Percentiles rank a stretch among this genome's conserved stretches.
These are phyloP conservation scores for Bryconaethiops microstoma DNA, from an alignment of 2,797 vertebrate species.

Conservation along the genomic window DNA sequence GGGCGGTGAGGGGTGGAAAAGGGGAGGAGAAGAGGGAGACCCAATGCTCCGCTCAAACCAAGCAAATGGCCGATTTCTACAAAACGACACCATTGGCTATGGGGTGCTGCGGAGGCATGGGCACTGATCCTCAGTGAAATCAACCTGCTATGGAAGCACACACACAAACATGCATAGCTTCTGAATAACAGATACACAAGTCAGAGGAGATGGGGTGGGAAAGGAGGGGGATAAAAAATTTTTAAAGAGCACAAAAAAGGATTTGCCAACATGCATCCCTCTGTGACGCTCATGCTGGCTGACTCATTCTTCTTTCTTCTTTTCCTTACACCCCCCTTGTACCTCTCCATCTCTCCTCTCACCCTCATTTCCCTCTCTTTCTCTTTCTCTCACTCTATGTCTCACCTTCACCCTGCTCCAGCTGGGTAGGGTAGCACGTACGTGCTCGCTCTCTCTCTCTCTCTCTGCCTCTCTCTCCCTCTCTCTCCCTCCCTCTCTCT, in stretches of 20 bases:
- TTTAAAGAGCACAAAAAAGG: conserved; percentile 53
- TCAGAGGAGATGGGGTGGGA: not conserved
- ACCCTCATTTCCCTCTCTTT: not conserved
- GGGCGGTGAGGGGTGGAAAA: not conserved
- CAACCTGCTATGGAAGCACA: conserved; percentile 3
- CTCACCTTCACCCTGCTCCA: conserved; percentile 4
- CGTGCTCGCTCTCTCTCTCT: conserved; percentile 11
- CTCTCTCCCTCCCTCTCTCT: not conserved
- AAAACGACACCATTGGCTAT: conserved; percentile 46
- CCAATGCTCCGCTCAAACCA: conserved; percentile 4
- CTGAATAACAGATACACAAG: not conserved
- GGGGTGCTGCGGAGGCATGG: conserved; percentile 51
- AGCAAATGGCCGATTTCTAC: conserved; percentile 46
- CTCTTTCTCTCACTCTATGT: not conserved
- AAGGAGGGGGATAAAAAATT: conserved; percentile 30
- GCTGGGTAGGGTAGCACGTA: too few species aligned
- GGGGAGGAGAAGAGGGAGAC: not conserved
- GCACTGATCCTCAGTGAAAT: conserved; percentile 54
- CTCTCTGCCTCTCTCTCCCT: conserved; percentile 17
- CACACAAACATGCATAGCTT: not conserved
- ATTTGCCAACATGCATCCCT: conserved; percentile 70
- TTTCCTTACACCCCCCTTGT: conserved; percentile 10
- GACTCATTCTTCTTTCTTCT: conserved; percentile 69
- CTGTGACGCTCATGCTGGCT: conserved; percentile 69
- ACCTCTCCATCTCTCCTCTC: conserved; percentile 28